Evolutionary conservation across 2,888 invertebrate species (phyloP), one percentile per base, ranked within the genome.

Genomic region (Leptinotarsa haldemani): DNA sequence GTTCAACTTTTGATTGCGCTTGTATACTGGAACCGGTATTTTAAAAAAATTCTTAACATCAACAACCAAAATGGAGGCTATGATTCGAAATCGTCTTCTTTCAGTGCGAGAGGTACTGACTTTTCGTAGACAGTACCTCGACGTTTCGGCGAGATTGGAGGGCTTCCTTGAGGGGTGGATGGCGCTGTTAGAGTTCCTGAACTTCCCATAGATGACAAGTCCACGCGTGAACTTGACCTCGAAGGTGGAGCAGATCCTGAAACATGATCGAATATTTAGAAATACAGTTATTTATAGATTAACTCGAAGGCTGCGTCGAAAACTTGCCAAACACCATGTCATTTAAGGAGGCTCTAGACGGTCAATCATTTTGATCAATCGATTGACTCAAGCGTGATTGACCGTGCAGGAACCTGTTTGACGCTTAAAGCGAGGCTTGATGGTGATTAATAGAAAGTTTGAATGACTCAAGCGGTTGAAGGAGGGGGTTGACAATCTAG

Each of bases 131-230:
- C 76, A 30, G 87, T 85, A 50, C 83, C 80, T 58, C 90, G 85
- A 73, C 89, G 88, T 65, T 87, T 88, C 75, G 95, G 95, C 52
- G 94, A 94, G 52, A 92, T 90, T 65, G 95, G 94, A 64, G 95
- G 95, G 58, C 94, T 94, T 50, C 91, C 88, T 70, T 91, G 90
- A 0, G 94, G 95, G 18, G 94, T 94, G 53, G 90, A 90, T 20
- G 94, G 94, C 56, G 94, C 94, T 16, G 94, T 94, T 66, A 93
- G 91, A 15, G 92, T 91, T 30, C 92, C 88, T 75, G 91, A 92
- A 47, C 91, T 90, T 76, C 90, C 90, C 70, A 91, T 89, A 22
- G 90, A 89, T 4, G 91, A 90, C 78, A 94, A 86, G 86, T 94
- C 92, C 72, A 93, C 89, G 48, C 94, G 91, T 46, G 94, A 94